A percentile compares a stretch with the other conserved stretches of the same genome.
These are phyloP conservation scores for Prolemur simus DNA, from an alignment of 2,113 vertebrate genomes.

Conservation along the genomic window DNA sequence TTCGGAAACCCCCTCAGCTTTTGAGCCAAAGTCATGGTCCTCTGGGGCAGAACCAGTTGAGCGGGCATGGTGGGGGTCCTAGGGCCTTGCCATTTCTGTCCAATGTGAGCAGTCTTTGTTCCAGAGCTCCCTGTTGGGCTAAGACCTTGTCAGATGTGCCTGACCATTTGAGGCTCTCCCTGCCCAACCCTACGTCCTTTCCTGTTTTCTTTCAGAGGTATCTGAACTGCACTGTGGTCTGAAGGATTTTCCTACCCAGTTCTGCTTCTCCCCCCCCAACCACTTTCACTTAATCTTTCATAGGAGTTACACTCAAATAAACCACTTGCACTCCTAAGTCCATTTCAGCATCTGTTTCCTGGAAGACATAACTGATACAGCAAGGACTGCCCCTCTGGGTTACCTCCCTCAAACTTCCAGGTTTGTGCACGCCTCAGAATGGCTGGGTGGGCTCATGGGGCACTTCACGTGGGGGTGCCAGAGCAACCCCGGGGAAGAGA, in stretches of 20 bases:
- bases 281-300: neutral
- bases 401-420: neutral
- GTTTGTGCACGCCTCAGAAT: neutral
- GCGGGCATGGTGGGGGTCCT: fast-evolving
- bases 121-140: neutral
- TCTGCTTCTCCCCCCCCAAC: neutral
- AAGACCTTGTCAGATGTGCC: neutral
- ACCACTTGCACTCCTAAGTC: neutral
- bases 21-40: neutral
- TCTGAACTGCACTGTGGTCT: neutral
- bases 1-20: neutral
- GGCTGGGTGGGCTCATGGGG: neutral
- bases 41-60: neutral
- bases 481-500: neutral
- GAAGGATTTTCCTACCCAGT: neutral
- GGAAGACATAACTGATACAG: neutral
- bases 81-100: neutral
- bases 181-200: neutral
- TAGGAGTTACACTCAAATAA: neutral
- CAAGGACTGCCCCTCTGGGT: too few relatives aligned
- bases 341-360: neutral
- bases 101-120: neutral
- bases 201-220: neutral
- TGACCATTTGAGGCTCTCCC: neutral
- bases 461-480: neutral